Evolutionary conservation across 1,140 invertebrate species (phyloP).

Genomic region (Cydia amplana): DNA sequence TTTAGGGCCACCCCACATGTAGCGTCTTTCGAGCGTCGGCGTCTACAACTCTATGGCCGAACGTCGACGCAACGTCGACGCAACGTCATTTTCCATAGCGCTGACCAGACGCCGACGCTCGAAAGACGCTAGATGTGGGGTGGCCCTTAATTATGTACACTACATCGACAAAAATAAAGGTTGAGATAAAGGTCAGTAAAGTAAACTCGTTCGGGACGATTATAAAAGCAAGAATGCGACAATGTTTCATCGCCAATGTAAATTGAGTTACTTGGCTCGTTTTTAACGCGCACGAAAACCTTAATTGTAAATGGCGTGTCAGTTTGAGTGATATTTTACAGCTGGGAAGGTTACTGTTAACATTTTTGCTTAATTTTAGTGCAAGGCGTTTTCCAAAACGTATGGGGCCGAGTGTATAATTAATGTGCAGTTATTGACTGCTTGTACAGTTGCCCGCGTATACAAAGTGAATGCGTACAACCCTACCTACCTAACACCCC

Average conservation of each 20-base stretch:
- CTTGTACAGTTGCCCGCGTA: neutral
- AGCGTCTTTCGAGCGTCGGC: too few species aligned
- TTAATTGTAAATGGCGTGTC: slow-evolving; percentile 22
- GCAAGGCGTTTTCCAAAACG: neutral
- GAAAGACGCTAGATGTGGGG: too few species aligned
- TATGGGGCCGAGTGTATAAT: neutral
- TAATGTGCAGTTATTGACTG: neutral
- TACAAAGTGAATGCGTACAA: neutral
- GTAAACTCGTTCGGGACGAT: neutral
- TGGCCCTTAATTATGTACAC: neutral
- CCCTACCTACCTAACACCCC: neutral
- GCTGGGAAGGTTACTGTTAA: slow-evolving; percentile 5
- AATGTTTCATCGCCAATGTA: slow-evolving; percentile 9
- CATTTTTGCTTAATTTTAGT: slow-evolving; percentile 14
- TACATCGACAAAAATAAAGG: neutral
- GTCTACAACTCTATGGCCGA: too few species aligned
- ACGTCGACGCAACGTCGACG: too few species aligned
- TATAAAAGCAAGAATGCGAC: slow-evolving; percentile 19
- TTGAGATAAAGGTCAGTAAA: slow-evolving; percentile 1
- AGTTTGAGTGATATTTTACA: slow-evolving; percentile 19
- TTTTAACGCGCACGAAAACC: slow-evolving; percentile 12
- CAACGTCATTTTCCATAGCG: too few species aligned
- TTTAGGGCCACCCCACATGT: too few species aligned
- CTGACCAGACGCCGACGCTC: too few species aligned
- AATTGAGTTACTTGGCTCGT: slow-evolving; percentile 21